Conservation (phyloP, 2,888 invertebrate species). For the Agonum fuliginosum region DNA sequence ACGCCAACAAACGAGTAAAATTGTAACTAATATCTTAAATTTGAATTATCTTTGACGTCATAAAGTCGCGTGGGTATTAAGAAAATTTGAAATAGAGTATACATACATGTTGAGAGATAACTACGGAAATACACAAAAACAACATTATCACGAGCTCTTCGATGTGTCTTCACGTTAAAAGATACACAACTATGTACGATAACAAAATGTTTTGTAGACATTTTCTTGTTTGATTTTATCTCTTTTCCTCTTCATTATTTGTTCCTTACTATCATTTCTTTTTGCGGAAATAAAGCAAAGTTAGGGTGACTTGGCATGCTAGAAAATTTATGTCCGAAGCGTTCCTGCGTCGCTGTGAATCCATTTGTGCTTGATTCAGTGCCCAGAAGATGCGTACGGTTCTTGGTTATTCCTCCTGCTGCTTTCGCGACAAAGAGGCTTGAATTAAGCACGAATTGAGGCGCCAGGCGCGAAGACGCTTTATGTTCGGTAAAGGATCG, state of each 20-base stretch:
- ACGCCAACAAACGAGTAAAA: too few relatives aligned
- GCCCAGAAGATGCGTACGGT: neutral
- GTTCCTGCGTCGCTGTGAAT: constrained; percentile 14
- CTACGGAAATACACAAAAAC: too few relatives aligned
- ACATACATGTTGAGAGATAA: too few relatives aligned
- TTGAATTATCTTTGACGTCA: too few relatives aligned
- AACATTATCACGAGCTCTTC: too few relatives aligned
- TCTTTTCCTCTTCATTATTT: constrained; percentile 42
- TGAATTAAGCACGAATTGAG: constrained; percentile 14
- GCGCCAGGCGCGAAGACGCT: neutral
- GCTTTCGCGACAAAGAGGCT: neutral
- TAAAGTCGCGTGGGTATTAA: too few relatives aligned
- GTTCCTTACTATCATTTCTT: constrained; percentile 33
- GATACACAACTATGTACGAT: constrained; percentile 1
- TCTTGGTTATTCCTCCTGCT: too few relatives aligned
- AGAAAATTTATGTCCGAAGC: constrained; percentile 20
- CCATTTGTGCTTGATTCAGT: constrained; percentile 22
- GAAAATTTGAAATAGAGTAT: too few relatives aligned
- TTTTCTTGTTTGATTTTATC: constrained; percentile 39
- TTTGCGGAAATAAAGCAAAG: constrained; percentile 19
- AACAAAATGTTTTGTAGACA: constrained; percentile 25
- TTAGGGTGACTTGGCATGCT: constrained; percentile 18
- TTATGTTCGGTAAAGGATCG: constrained; percentile 26
- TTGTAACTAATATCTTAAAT: too few relatives aligned
- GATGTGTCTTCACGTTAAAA: neutral